phyloP scores from a whole-genome alignment of 2,797 vertebrate species.

The Potorous gilbertii region DNA sequence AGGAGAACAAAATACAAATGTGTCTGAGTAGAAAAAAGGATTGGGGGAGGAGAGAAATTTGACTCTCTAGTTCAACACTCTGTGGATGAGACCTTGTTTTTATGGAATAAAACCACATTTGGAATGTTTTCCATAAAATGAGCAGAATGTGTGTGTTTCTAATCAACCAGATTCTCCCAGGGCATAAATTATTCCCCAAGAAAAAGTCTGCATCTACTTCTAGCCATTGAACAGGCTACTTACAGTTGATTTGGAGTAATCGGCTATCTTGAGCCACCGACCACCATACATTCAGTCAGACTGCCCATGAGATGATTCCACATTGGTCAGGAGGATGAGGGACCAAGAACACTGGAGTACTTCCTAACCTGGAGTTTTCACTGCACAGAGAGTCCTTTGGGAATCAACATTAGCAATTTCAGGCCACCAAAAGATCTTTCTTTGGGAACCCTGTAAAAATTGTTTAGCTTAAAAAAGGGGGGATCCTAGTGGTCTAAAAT shows the following conservation, averaged over 20 bases:
- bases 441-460: not conserved
- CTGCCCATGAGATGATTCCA: not conserved
- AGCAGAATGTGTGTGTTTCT: not conserved
- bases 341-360: not conserved
- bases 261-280: not conserved
- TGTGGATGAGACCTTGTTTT: not conserved
- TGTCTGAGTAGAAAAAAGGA: not conserved
- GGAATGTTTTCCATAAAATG: not conserved
- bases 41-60: not conserved
- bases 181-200: not conserved
- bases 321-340: not conserved
- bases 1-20: not conserved
- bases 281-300: not conserved
- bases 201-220: not conserved
- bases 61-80: not conserved
- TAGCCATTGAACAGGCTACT: not conserved
- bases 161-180: slow-evolving; percentile 6
- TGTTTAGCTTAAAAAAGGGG: not conserved
- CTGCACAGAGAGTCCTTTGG: not conserved
- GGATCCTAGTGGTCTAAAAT: not conserved
- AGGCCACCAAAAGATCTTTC: not conserved
- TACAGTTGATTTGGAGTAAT: not conserved
- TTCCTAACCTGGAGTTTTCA: not conserved
- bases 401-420: not conserved
- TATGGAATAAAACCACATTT: not conserved